A percentile compares a stretch with the other conserved stretches of the same genome.
Conservation (phyloP, 1,140 invertebrate species). For the Drosophila ananassae region DNA sequence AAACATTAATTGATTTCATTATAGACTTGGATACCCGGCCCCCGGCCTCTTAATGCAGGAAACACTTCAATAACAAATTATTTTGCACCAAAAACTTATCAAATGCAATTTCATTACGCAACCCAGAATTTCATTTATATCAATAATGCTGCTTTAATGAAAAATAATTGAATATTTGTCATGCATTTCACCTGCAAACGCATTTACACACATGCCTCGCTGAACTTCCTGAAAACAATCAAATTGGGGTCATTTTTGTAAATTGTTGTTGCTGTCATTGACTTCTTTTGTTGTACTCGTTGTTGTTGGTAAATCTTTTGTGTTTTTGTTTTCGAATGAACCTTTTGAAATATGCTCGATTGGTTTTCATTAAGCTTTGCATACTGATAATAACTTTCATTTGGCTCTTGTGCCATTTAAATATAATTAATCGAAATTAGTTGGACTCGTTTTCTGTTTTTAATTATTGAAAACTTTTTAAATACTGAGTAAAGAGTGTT, state of each 20-base stretch:
- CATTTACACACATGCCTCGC: conserved; percentile 28
- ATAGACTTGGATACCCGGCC: background rate
- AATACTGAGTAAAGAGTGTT: too few species aligned
- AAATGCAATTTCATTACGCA: conserved; percentile 69
- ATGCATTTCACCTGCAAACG: conserved; percentile 37
- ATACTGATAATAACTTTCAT: conserved; percentile 24
- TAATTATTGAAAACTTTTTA: background rate
- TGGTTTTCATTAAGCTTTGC: conserved; percentile 34
- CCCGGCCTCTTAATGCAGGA: background rate
- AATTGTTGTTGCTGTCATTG: conserved; percentile 36
- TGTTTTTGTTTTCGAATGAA: conserved; percentile 9
- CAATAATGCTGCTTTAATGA: conserved; percentile 68
- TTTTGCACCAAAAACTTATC: conserved; percentile 30
- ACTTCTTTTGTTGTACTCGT: conserved; percentile 16
- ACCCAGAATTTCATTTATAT: conserved; percentile 68
- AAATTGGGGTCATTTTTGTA: conserved; percentile 63
- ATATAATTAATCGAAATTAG: conserved; percentile 28
- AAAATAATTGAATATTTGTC: conserved; percentile 74
- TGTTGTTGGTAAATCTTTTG: conserved; percentile 12
- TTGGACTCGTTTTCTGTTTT: background rate
- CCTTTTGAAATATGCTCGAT: conserved; percentile 44
- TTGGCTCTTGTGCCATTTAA: conserved; percentile 9
- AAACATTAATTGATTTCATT: background rate
- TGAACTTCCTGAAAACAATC: conserved; percentile 57
- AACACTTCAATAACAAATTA: conserved; percentile 11